phyloP scores from a whole-genome alignment of 1,140 invertebrate species.

The Chironomus striatipennis region DNA sequence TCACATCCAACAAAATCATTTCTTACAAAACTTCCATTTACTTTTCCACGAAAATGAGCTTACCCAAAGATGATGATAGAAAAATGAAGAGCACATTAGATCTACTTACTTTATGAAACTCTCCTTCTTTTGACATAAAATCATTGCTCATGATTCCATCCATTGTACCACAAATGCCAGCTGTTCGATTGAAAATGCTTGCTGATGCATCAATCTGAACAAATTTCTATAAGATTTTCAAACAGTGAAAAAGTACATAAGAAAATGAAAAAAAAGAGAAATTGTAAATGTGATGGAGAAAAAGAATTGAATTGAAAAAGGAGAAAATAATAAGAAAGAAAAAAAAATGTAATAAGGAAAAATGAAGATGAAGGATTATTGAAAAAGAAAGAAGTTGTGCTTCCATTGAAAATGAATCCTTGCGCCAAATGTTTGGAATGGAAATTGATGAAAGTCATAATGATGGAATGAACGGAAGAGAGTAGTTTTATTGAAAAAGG shows the following conservation, averaged over 20 bases:
- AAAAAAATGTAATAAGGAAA: slow-evolving; percentile 25
- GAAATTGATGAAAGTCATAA: not conserved
- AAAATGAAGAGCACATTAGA: not conserved
- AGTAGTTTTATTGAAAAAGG: too few species aligned
- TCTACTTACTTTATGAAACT: slow-evolving; percentile 34
- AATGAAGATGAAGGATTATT: slow-evolving; percentile 16
- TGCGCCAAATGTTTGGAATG: slow-evolving; percentile 1
- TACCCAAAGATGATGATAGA: too few species aligned
- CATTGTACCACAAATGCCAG: slow-evolving; percentile 69
- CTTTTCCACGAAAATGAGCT: too few species aligned
- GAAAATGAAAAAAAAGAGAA: slow-evolving; percentile 27
- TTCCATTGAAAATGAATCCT: not conserved
- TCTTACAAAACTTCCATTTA: too few species aligned
- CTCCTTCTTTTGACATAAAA: slow-evolving; percentile 51
- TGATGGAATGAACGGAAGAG: not conserved
- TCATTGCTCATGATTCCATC: slow-evolving; percentile 65
- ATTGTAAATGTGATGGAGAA: not conserved
- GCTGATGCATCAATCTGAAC: slow-evolving; percentile 55
- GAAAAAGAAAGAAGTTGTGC: not conserved
- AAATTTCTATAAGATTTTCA: slow-evolving; percentile 42
- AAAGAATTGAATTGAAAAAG: not conserved
- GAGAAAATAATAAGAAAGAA: slow-evolving; percentile 28
- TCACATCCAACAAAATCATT: too few species aligned
- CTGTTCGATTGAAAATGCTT: slow-evolving; percentile 64
- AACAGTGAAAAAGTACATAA: not conserved